Conservation (phyloP, 2,888 invertebrate genomes). For the Metacarcinus magister region DNA sequence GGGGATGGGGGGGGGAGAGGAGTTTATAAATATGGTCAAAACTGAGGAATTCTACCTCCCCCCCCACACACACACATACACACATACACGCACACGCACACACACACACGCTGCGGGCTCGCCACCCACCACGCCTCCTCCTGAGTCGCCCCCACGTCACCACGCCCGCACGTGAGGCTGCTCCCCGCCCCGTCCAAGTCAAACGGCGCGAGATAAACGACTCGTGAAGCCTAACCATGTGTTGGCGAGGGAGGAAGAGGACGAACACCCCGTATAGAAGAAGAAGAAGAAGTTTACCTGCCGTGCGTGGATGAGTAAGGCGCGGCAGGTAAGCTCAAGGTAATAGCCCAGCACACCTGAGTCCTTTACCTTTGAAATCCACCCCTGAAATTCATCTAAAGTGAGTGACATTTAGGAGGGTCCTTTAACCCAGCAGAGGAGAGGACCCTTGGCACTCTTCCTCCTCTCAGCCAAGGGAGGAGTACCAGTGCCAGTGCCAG, state of each 20-base stretch:
- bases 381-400: neutral
- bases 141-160: neutral
- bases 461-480: neutral
- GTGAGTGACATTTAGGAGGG: no score
- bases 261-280: neutral
- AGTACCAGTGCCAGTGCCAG: no score
- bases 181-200: neutral
- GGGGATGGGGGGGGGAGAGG: neutral
- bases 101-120: neutral
- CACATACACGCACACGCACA: neutral
- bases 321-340: neutral
- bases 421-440: no score
- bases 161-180: neutral
- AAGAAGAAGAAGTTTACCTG: neutral
- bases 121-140: neutral
- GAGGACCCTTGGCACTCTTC: neutral
- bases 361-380: no score
- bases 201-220: neutral
- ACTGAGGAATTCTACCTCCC: neutral
- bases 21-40: slow-evolving; percentile 21
- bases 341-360: neutral
- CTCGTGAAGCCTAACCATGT: neutral
- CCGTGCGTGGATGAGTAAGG: neutral
- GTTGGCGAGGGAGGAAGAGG: neutral
- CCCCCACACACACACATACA: neutral